Percentiles rank a stretch among this genome's conserved stretches.
Evolutionary conservation across 2,113 vertebrate genomes (phyloP).

Genomic region (Climacteris rufus): DNA sequence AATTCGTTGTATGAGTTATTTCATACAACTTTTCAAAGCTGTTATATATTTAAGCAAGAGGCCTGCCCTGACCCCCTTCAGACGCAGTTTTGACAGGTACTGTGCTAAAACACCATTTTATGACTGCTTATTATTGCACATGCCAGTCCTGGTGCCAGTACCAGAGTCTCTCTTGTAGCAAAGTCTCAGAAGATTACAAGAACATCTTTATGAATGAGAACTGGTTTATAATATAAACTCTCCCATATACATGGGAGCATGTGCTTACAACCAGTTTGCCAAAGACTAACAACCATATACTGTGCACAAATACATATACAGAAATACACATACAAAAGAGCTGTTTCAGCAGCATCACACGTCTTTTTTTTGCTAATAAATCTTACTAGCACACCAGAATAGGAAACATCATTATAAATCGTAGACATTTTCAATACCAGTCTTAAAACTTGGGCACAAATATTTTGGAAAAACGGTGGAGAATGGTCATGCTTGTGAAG

Average conservation of each 20-base stretch:
- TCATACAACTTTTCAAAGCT: neutral
- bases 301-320: too few relatives aligned
- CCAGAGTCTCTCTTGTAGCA: neutral
- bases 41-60: neutral
- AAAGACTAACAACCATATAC: neutral
- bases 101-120: neutral
- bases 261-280: neutral
- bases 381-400: neutral
- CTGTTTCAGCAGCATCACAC: fast-evolving
- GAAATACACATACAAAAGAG: neutral
- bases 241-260: neutral
- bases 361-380: neutral
- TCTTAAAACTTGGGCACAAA: neutral
- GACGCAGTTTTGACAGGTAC: neutral
- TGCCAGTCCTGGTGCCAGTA: neutral
- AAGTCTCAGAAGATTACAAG: neutral
- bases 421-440: neutral
- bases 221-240: neutral
- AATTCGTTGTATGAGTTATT: neutral
- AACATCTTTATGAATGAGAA: neutral
- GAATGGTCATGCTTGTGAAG: neutral
- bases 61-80: neutral
- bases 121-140: neutral
- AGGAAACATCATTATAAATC: neutral
- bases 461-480: neutral